Evolutionary conservation across 92 coral and sea anemone species (phyloP).

Genomic region (Porites cylindrica): DNA sequence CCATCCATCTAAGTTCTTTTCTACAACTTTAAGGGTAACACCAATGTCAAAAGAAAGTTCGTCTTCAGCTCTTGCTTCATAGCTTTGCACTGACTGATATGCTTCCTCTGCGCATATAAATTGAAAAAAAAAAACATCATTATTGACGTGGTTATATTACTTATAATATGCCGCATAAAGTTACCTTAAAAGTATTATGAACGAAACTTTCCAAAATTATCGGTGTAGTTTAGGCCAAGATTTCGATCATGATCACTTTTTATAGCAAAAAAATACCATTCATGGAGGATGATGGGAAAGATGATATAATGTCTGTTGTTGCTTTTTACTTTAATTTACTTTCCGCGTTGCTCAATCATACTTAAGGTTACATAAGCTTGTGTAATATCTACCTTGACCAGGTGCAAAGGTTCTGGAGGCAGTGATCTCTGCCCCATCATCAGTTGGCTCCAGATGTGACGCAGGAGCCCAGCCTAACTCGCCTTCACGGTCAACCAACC

Average conservation of each 20-base stretch:
- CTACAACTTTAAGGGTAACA: constrained; percentile 50
- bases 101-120: constrained; percentile 50
- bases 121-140: neutral
- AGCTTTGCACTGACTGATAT: constrained; percentile 42
- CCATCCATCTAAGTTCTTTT: constrained; percentile 74
- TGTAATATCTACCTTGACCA: constrained; percentile 54
- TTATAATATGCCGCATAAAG: too few species aligned
- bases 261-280: too few species aligned
- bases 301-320: too few species aligned
- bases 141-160: too few species aligned
- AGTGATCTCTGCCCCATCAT: constrained; percentile 58
- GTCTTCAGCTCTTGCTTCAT: constrained; percentile 48
- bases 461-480: constrained; percentile 77
- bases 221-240: too few species aligned
- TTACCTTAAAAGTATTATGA: too few species aligned
- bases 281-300: too few species aligned
- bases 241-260: too few species aligned
- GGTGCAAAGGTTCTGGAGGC: constrained; percentile 53
- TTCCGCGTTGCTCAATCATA: too few species aligned
- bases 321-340: too few species aligned
- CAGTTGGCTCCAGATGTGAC: constrained; percentile 65
- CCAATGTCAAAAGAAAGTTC: constrained; percentile 71
- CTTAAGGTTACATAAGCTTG: neutral
- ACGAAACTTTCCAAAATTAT: too few species aligned
- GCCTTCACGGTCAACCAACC: constrained; percentile 68